Percentiles rank a stretch among this genome's conserved stretches.
These are phyloP conservation scores for Lasioglossum oenotherae DNA, from an alignment of 2,888 invertebrate species.

Conservation along the genomic window DNA sequence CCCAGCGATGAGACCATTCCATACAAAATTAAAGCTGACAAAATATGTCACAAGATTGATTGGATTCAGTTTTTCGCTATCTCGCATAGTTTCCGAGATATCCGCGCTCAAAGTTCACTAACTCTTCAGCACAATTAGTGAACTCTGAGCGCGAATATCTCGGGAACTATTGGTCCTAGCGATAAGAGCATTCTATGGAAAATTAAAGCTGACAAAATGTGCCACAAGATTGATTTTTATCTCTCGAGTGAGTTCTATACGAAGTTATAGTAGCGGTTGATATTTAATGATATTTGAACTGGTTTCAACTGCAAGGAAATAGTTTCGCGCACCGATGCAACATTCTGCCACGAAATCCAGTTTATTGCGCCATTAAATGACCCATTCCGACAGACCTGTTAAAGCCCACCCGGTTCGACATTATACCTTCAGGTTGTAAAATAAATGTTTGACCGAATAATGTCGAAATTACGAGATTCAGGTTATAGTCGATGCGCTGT, in stretches of 20 bases:
- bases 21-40: too few species aligned
- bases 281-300: background rate
- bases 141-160: too few species aligned
- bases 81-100: too few species aligned
- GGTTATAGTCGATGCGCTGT: background rate
- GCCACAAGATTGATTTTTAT: background rate
- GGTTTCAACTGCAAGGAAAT: background rate
- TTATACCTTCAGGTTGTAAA: background rate
- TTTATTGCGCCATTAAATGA: conserved; percentile 1
- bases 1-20: too few species aligned
- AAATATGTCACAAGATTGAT: too few species aligned
- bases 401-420: background rate
- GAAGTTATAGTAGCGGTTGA: background rate
- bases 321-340: background rate
- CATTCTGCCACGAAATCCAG: background rate
- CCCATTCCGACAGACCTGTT: background rate
- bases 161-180: too few species aligned
- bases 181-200: too few species aligned
- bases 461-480: background rate
- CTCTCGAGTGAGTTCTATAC: background rate
- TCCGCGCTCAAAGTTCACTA: too few species aligned
- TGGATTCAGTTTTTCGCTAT: too few species aligned
- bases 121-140: too few species aligned
- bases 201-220: too few species aligned
- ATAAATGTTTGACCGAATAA: background rate